Percentiles rank a stretch among this genome's conserved stretches.
Conservation (phyloP, 2,113 vertebrate genomes). For the Phyllopteryx taeniolatus region DNA sequence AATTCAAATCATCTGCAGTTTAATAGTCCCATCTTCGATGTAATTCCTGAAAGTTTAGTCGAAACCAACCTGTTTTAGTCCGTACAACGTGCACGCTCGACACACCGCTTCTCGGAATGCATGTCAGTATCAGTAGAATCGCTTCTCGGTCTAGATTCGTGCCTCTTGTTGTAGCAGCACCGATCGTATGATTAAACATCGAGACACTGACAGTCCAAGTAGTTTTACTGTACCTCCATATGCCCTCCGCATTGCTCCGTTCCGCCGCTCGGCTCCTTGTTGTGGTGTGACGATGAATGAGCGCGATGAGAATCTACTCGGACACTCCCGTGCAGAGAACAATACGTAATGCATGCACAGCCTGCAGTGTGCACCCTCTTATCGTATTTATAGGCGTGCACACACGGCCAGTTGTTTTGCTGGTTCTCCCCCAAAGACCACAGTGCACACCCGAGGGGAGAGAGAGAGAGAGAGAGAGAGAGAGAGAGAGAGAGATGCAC, state of each 20-base stretch:
- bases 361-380: constrained; percentile 6
- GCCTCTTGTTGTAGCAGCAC: constrained; percentile 2
- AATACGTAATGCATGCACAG: constrained; percentile 28
- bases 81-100: constrained; percentile 27
- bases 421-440: constrained; percentile 55
- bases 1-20: constrained; percentile 33
- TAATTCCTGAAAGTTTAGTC: constrained; percentile 47
- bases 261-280: constrained; percentile 13
- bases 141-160: background rate
- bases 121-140: background rate
- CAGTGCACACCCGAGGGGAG: constrained; percentile 2
- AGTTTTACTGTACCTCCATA: constrained; percentile 11
- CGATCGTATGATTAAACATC: constrained; percentile 2
- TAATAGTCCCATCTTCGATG: constrained; percentile 37
- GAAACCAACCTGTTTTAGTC: constrained; percentile 44
- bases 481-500: constrained; percentile 8
- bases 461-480: background rate
- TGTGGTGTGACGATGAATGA: constrained; percentile 4
- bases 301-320: background rate
- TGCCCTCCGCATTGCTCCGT: background rate
- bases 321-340: constrained; percentile 32
- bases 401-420: constrained; percentile 45
- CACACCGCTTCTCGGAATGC: background rate
- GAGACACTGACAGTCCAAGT: constrained; percentile 6
- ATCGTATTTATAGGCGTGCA: constrained; percentile 9